A percentile compares a stretch with the other conserved stretches of the same genome.
Conservation (phyloP, 2,888 invertebrate genomes). For the Germaria angustata region DNA sequence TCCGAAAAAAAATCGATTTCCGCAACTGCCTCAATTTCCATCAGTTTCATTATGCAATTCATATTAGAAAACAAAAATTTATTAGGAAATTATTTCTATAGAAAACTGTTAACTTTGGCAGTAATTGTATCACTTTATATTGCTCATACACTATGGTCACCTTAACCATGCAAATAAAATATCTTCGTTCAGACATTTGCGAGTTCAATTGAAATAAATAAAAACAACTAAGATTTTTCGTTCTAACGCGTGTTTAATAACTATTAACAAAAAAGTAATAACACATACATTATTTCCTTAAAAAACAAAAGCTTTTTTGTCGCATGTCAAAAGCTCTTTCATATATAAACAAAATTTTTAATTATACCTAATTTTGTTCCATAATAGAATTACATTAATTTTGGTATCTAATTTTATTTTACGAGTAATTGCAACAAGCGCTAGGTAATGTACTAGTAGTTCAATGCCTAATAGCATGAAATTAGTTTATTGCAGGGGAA, state of each 20-base stretch:
- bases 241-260: conserved; percentile 25
- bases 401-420: neutral
- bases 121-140: too few species aligned
- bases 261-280: conserved; percentile 44
- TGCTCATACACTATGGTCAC: too few species aligned
- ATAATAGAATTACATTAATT: neutral
- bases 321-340: conserved; percentile 18
- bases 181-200: too few species aligned
- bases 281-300: conserved; percentile 30
- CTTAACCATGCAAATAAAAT: too few species aligned
- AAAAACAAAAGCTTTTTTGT: conserved; percentile 9
- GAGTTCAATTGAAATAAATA: too few species aligned
- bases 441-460: neutral
- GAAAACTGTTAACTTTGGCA: too few species aligned
- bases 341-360: conserved; percentile 9
- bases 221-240: neutral
- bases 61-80: too few species aligned
- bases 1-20: too few species aligned
- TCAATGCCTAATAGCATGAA: neutral
- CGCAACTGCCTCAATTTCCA: too few species aligned
- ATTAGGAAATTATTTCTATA: too few species aligned
- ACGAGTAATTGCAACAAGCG: conserved; percentile 10
- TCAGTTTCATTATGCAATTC: too few species aligned
- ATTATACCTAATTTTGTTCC: conserved; percentile 8
- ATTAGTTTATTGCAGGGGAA: conserved; percentile 18